Evolutionary conservation across 1,140 invertebrate species (phyloP), one percentile per base, ranked within the genome.

Genomic region (Heliconius hermathena): DNA sequence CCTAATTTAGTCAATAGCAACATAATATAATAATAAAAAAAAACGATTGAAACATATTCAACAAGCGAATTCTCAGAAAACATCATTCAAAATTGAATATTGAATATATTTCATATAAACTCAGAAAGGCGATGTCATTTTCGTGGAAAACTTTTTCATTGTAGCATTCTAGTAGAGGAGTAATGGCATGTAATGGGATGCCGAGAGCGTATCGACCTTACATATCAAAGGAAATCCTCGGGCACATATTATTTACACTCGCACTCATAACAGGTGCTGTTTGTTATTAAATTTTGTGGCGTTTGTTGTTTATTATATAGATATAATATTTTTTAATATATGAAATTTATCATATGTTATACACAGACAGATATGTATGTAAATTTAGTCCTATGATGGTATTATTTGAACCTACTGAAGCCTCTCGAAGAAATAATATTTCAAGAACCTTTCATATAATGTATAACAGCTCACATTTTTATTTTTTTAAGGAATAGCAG

Each of bases 201-300:
- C 73, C 73, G 16, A 6, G 46, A 38, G 41, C 41, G 73, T 49
- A 49, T 33, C 9, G 73, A 38, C 41, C 38, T 33, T 1, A 57
- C 20, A 73, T 78, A 73, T 78, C 52, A 78, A 78, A 78, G 71
- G 49, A 66, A 22, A 13, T 29, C 16, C 60, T 29, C 60, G 4
- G 60, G 26, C 60, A 29, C 26, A 66, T 66, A 66, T 66, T 66
- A 66, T 66, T 66, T 29, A 13, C 60, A 66, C 26, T 13, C 11
- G 4, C 5, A 26, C 26, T 29, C n/a, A 66, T 66, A 26, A 29
- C 60, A 66, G 60, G 60, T 66, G 60, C 0, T 29, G 60, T 29
- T 66, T 66, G 11, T 66, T 4, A 26, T 13, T 11, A 66, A 29
- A 66, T 66, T 66, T 66, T 29, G 22, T 26, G 3, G 26, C 26